Evolutionary conservation across 2,888 invertebrate genomes (phyloP), one percentile per base, ranked within the genome.

Genomic region (Andrena camellia): DNA sequence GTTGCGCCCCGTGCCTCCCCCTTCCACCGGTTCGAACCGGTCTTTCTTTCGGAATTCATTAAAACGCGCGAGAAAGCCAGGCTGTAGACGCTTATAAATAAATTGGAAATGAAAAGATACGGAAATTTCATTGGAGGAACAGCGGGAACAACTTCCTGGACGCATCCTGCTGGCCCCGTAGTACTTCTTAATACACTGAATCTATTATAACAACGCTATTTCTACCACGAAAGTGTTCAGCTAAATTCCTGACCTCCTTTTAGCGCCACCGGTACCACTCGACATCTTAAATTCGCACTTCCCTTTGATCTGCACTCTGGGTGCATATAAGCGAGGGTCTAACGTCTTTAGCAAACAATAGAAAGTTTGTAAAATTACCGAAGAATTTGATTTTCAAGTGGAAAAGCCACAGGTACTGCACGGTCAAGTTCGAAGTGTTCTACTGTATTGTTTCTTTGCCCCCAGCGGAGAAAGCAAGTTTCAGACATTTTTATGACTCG

Each of bases 1-100:
- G 73, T 81, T 87, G 62, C 33, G 57, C 35, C 78, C 60, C 10
- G 50, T 35, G n/a, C 42, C 29, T 35, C 23, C 81, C 48, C 8
- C 60, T 67, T 63, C 69, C 50, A 42, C 20, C 71, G 57, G 42
- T 7, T 59, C 29, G 71, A 72, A 74, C 70, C 70, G 60, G 52
- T 62, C 69, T 33, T 78, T 64, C 31, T 54, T 52, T 63, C 48
- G n/a, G 29, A 66, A 84, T 72, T 72, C 72, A 75, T 84, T 70
- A 60, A 66, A 77, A 63, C 72, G 26, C 62, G 78, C 17, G 10
- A 69, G 66, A 75, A 62, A 48, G 35, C 67, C 10, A 23, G 73
- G 20, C 68, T 57, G 50, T 26, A 42, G 31, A 2, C 10, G 23
- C 26, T 66, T 42, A 42, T 31, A 23, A 66, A 78, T 60, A 31